Evolutionary conservation across 2,797 vertebrate genomes (phyloP).

Genomic region (Hypotaenidia philippensis): DNA sequence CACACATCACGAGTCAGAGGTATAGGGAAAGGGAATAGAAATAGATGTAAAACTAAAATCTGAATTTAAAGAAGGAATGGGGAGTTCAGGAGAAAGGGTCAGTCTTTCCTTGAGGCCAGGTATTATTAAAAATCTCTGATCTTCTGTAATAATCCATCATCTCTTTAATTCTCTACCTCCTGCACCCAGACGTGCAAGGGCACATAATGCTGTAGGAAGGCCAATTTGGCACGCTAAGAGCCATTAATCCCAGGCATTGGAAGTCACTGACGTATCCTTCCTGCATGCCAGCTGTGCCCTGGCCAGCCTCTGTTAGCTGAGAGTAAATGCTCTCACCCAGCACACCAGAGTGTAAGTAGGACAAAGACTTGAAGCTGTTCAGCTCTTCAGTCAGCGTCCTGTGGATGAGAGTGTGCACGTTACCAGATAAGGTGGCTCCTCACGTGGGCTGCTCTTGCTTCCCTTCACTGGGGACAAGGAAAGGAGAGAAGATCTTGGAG

Average conservation of each 20-base stretch:
- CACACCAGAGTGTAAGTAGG: background rate
- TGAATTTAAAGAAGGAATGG: background rate
- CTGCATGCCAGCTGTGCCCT: background rate
- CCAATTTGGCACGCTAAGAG: constrained; percentile 23
- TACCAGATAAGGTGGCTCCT: background rate
- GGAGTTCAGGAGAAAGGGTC: background rate
- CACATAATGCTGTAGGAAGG: background rate
- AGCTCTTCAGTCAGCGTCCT: background rate
- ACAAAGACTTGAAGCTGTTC: background rate
- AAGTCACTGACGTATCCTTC: background rate
- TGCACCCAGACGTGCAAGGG: background rate
- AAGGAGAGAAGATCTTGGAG: background rate
- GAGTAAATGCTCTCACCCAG: background rate
- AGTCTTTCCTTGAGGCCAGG: constrained; percentile 22
- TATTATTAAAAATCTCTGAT: constrained; percentile 24
- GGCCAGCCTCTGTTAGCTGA: background rate
- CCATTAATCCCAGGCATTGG: background rate
- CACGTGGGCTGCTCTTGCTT: background rate
- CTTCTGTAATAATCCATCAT: constrained; percentile 26
- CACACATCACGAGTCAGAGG: background rate
- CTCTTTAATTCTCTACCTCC: constrained; percentile 20
- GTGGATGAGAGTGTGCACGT: background rate
- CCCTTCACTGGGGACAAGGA: background rate
- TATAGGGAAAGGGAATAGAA: background rate
- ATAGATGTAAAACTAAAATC: background rate